These are phyloP conservation scores for Pristionchus entomophagus DNA, from an alignment of 2,888 invertebrate genomes.

Conservation along the genomic window DNA sequence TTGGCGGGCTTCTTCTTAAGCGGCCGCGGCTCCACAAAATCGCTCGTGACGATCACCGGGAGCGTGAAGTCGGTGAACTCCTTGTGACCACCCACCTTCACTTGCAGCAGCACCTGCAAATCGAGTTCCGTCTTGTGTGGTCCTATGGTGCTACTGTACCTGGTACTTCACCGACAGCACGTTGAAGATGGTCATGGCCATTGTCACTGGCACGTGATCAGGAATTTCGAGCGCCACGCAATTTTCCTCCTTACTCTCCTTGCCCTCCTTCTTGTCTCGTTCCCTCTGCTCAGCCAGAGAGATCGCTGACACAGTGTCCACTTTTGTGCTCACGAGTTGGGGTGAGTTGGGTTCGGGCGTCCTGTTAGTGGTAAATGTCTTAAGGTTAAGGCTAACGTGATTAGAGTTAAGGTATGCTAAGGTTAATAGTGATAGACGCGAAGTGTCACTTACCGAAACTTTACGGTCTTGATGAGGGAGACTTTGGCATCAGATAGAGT, in stretches of 20 bases:
- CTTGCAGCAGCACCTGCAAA: constrained; percentile 41
- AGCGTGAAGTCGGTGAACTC: constrained; percentile 54
- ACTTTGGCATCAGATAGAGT: constrained; percentile 37
- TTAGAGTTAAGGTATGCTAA: background rate
- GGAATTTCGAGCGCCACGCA: constrained; percentile 54
- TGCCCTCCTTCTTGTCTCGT: constrained; percentile 29
- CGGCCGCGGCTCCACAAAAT: constrained; percentile 55
- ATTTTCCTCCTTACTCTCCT: constrained; percentile 38
- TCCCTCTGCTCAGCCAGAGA: constrained; percentile 7
- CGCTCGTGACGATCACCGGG: constrained; percentile 60
- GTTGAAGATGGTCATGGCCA: constrained; percentile 65
- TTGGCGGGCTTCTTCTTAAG: constrained; percentile 1
- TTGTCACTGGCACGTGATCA: constrained; percentile 51
- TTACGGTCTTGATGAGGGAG: constrained; percentile 18
- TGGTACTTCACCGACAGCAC: constrained; percentile 58
- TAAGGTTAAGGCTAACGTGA: no score
- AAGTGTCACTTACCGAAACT: background rate
- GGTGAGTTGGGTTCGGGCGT: constrained; percentile 60
- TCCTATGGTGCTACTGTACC: no score
- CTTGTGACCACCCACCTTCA: constrained; percentile 53
- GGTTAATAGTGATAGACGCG: no score
- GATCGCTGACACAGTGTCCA: constrained; percentile 28
- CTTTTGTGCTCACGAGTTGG: constrained; percentile 51
- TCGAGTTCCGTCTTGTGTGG: no score
- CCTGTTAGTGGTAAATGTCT: constrained; percentile 44